A percentile compares a stretch with the other conserved stretches of the same genome.
These are phyloP conservation scores for Spodoptera exigua DNA, from an alignment of 2,888 invertebrate genomes.

Conservation along the genomic window DNA sequence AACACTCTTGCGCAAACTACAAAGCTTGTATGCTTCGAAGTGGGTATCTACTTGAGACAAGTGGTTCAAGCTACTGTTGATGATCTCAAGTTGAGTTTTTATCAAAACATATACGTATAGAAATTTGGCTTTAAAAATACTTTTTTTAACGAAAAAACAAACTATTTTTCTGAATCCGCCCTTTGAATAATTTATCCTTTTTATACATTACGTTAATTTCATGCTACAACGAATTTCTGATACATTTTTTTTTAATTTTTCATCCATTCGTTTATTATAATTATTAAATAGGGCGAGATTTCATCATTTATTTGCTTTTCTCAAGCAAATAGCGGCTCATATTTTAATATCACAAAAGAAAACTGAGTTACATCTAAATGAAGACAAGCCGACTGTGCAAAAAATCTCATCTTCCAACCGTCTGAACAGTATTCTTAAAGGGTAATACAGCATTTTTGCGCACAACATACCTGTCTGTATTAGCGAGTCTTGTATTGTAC, in stretches of 20 bases:
- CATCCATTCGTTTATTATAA: conserved; percentile 7
- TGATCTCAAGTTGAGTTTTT: conserved; percentile 39
- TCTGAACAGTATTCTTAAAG: conserved; percentile 36
- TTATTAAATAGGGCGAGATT: conserved; percentile 29
- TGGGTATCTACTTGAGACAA: conserved; percentile 30
- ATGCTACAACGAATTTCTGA: conserved; percentile 19
- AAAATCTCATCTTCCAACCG: conserved; percentile 38
- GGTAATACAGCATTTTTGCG: conserved; percentile 20
- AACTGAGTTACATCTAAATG: conserved; percentile 47
- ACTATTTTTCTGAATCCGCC: not conserved
- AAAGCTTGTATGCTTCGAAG: conserved; percentile 14
- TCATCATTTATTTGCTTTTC: conserved; percentile 36
- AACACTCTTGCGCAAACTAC: conserved; percentile 28
- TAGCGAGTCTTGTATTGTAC: conserved; percentile 23
- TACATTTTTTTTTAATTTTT: conserved; percentile 11
- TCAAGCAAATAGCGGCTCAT: conserved; percentile 23
- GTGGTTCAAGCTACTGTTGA: conserved; percentile 42
- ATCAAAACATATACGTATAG: conserved; percentile 1
- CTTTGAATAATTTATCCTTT: not conserved
- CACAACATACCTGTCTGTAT: conserved; percentile 22
- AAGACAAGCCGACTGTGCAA: conserved; percentile 37
- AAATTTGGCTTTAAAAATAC: conserved; percentile 15
- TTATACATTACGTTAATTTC: conserved; percentile 17
- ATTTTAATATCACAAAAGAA: conserved; percentile 51
- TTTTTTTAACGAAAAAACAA: not conserved